These are phyloP conservation scores for Eira barbara DNA, from an alignment of 2,113 vertebrate genomes.

Conservation along the genomic window DNA sequence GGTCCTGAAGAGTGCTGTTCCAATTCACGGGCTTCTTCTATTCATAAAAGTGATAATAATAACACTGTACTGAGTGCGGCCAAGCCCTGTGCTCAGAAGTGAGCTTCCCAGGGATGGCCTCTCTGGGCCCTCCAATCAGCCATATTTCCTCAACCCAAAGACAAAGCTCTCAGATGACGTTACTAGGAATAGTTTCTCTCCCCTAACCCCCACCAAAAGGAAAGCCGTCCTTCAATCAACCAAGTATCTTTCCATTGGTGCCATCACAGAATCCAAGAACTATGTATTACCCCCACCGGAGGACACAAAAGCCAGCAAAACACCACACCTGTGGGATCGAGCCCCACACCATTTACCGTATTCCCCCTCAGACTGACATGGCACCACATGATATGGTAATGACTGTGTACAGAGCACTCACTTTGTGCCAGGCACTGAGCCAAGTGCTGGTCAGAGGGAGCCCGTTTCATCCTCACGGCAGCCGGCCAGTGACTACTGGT, in stretches of 20 bases:
- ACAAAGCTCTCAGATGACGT: background rate
- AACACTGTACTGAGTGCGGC: background rate
- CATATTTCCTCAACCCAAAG: background rate
- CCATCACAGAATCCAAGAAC: background rate
- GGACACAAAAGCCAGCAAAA: background rate
- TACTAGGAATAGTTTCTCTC: background rate
- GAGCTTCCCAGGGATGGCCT: background rate
- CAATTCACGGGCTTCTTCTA: background rate
- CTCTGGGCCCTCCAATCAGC: background rate
- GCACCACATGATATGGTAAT: background rate
- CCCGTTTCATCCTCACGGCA: background rate
- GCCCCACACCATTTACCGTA: background rate
- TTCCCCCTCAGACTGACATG: background rate
- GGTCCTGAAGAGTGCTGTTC: background rate
- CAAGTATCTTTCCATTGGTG: background rate
- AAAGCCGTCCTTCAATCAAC: background rate
- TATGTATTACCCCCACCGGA: background rate
- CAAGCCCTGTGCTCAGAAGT: background rate
- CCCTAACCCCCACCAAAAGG: background rate
- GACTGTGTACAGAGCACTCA: background rate
- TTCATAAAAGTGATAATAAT: background rate
- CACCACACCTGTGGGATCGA: background rate
- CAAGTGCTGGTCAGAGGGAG: background rate
- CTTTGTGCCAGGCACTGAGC: background rate
- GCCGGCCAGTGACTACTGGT: background rate